Evolutionary conservation across 2,113 vertebrate genomes (phyloP).

Genomic region (Thinocorus orbignyianus): DNA sequence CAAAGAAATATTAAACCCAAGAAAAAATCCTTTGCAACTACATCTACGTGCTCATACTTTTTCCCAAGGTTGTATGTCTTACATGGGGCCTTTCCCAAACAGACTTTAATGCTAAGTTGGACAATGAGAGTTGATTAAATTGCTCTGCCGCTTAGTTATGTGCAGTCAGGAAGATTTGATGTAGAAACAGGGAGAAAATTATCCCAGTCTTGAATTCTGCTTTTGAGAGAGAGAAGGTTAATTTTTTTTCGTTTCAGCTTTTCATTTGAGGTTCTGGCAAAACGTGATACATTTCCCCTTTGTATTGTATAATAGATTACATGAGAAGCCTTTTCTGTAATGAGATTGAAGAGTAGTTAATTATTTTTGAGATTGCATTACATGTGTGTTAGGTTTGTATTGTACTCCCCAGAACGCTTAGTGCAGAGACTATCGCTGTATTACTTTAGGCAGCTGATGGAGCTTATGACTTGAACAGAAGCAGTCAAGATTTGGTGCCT

Average conservation of each 20-base stretch:
- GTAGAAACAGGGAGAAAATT: background rate
- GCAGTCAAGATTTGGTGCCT: background rate
- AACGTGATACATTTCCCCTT: conserved; percentile 22
- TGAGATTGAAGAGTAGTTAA: conserved; percentile 56
- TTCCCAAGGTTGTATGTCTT: background rate
- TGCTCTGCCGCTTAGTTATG: background rate
- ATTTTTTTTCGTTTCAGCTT: background rate
- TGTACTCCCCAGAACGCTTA: background rate
- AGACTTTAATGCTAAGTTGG: background rate
- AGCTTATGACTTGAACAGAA: background rate
- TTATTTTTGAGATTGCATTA: conserved; percentile 50
- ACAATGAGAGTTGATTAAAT: background rate
- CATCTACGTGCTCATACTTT: fast-evolving
- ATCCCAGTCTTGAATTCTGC: background rate
- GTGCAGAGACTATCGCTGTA: background rate
- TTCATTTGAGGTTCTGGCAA: conserved; percentile 28
- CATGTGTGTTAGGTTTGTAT: background rate
- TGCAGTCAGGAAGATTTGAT: background rate
- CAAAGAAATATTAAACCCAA: background rate
- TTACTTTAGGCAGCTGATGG: background rate
- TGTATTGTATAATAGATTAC: conserved; percentile 53
- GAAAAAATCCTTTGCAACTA: background rate
- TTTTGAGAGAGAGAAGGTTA: conserved; percentile 1
- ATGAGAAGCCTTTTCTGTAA: conserved; percentile 46
- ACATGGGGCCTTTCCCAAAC: background rate